Percentiles rank a stretch among this genome's conserved stretches.
Conservation (phyloP, 2,888 invertebrate genomes). For the Tipula vernalis region DNA sequence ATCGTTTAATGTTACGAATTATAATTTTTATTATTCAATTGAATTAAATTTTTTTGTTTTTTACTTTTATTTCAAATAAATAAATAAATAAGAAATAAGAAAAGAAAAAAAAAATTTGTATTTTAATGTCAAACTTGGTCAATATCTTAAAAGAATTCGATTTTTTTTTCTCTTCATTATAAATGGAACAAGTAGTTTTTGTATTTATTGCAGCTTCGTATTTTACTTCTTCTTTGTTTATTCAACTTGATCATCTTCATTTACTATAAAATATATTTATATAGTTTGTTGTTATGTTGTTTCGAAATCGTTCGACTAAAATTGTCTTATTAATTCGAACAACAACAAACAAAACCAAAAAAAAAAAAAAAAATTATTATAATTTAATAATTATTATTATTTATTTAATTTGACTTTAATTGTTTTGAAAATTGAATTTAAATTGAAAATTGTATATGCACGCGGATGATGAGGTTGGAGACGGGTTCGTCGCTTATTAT, state of each 20-base stretch:
- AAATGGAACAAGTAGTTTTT: constrained; percentile 4
- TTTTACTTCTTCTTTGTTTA: neutral
- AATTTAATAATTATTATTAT: constrained; percentile 4
- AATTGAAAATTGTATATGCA: neutral
- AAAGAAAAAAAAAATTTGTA: neutral
- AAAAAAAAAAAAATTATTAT: neutral
- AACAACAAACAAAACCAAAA: neutral
- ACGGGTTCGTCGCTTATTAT: neutral
- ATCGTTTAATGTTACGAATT: constrained; percentile 4
- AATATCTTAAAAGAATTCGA: neutral
- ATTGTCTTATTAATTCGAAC: neutral
- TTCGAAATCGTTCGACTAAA: neutral
- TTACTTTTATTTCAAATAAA: neutral
- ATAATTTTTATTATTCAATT: constrained; percentile 4
- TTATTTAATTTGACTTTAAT: constrained; percentile 4
- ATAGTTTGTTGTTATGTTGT: neutral
- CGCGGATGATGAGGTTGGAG: neutral
- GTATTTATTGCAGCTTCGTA: neutral
- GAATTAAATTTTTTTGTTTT: neutral
- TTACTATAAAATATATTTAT: neutral
- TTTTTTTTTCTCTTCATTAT: neutral
- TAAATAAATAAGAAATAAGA: neutral
- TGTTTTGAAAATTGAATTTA: neutral
- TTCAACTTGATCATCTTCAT: neutral
- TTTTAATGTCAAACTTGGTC: constrained; percentile 4